phyloP scores from a whole-genome alignment of 1,140 invertebrate species.

The Patella vulgata region DNA sequence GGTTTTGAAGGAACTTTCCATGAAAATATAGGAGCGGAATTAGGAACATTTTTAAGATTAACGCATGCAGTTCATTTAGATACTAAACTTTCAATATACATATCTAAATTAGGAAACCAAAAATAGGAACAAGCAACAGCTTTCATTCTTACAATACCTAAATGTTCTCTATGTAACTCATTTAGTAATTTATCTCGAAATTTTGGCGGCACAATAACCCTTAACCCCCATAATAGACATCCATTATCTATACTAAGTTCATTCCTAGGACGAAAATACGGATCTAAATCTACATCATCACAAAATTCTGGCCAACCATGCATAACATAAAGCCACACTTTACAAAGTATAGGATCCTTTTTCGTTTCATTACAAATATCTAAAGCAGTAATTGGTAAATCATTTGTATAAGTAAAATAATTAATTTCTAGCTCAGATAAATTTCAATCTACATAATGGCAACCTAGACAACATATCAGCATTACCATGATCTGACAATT shows the following conservation, averaged over 20 bases:
- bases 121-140: conserved; percentile 67
- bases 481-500: conserved; percentile 21
- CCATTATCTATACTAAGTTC: conserved; percentile 16
- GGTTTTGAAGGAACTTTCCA: conserved; percentile 29
- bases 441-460: conserved; percentile 2
- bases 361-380: conserved; percentile 15
- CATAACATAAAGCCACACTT: conserved; percentile 2
- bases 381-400: conserved; percentile 9
- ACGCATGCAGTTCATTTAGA: conserved; percentile 68
- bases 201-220: conserved; percentile 15
- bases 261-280: conserved; percentile 5
- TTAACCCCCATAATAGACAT: conserved; percentile 19
- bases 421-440: not conserved
- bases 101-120: conserved; percentile 70
- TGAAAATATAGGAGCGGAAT: conserved; percentile 25
- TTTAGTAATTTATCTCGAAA: not conserved
- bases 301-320: conserved; percentile 16
- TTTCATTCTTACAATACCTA: conserved; percentile 71
- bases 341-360: conserved; percentile 16
- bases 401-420: conserved; percentile 15
- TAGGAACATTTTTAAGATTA: conserved; percentile 9
- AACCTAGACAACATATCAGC: conserved; percentile 20
- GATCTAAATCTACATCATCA: conserved; percentile 4
- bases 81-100: conserved; percentile 64
- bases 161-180: conserved; percentile 41